Conservation (phyloP, 2,888 invertebrate species). For the Rugalucina vietnamica region DNA sequence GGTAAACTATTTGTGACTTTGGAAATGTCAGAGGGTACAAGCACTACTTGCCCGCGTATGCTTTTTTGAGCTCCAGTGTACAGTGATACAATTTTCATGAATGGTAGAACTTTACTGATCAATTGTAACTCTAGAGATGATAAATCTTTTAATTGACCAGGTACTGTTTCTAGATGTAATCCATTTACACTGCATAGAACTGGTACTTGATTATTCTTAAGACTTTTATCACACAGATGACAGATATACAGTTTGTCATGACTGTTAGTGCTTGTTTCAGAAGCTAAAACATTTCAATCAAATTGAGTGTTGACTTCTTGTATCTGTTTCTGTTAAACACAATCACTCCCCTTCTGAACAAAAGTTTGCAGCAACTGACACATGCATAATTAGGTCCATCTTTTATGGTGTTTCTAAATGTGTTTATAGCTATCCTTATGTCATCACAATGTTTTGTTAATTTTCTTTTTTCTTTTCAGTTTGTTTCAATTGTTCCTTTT, state of each 20-base stretch:
- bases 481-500: neutral
- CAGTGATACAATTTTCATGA: slow-evolving; percentile 33
- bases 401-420: neutral
- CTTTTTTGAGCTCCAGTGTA: slow-evolving; percentile 35
- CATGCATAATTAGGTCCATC: neutral
- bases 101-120: slow-evolving; percentile 33
- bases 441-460: neutral
- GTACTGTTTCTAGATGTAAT: slow-evolving; percentile 23
- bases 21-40: slow-evolving; percentile 37
- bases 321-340: neutral
- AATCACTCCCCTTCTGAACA: neutral
- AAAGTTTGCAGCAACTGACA: neutral
- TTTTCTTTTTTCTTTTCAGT: neutral
- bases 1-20: slow-evolving; percentile 38
- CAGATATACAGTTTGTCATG: slow-evolving; percentile 13
- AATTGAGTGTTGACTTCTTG: neutral
- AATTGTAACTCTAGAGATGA: slow-evolving; percentile 31
- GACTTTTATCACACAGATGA: slow-evolving; percentile 23
- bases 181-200: slow-evolving; percentile 16
- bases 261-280: neutral
- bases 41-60: slow-evolving; percentile 35
- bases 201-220: slow-evolving; percentile 4
- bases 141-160: slow-evolving; percentile 4
- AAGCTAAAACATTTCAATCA: neutral
- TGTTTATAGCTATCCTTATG: neutral